Percentiles rank a stretch among this genome's conserved stretches.
Evolutionary conservation across 92 coral and sea anemone species (phyloP).

Genomic region (Siderastrea siderea): DNA sequence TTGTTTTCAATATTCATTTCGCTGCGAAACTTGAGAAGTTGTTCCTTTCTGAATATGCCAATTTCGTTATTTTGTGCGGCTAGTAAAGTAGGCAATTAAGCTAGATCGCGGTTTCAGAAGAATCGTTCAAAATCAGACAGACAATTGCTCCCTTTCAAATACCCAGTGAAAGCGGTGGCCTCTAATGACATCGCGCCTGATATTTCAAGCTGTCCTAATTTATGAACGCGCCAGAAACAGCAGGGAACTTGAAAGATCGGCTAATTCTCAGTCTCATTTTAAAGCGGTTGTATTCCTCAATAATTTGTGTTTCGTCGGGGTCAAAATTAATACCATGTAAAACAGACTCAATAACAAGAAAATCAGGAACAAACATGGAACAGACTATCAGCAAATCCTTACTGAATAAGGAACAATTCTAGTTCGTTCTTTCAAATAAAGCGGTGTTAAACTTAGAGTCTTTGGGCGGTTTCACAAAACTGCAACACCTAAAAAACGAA

Average conservation of each 20-base stretch:
- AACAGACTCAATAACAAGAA: not conserved
- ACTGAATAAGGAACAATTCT: too few relatives aligned
- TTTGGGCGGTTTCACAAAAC: not conserved
- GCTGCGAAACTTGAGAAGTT: not conserved
- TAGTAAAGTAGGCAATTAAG: not conserved
- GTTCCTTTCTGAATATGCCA: not conserved
- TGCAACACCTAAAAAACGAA: not conserved
- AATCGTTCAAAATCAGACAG: not conserved
- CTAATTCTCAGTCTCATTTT: not conserved
- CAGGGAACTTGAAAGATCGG: not conserved
- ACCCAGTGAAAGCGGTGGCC: not conserved
- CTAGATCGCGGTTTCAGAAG: too few relatives aligned
- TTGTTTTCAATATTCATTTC: not conserved
- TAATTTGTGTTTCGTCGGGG: not conserved
- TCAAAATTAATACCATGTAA: not conserved
- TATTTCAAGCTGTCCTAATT: not conserved
- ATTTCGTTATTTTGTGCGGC: not conserved
- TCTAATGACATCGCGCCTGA: not conserved
- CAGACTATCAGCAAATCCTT: too few relatives aligned
- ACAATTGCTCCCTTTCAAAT: not conserved
- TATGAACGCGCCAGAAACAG: not conserved
- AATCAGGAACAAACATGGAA: not conserved
- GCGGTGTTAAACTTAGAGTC: not conserved
- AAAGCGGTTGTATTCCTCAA: not conserved
- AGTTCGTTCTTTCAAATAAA: not conserved